Conservation (phyloP, 2,113 vertebrate genomes). For the Gadus chalcogrammus region DNA sequence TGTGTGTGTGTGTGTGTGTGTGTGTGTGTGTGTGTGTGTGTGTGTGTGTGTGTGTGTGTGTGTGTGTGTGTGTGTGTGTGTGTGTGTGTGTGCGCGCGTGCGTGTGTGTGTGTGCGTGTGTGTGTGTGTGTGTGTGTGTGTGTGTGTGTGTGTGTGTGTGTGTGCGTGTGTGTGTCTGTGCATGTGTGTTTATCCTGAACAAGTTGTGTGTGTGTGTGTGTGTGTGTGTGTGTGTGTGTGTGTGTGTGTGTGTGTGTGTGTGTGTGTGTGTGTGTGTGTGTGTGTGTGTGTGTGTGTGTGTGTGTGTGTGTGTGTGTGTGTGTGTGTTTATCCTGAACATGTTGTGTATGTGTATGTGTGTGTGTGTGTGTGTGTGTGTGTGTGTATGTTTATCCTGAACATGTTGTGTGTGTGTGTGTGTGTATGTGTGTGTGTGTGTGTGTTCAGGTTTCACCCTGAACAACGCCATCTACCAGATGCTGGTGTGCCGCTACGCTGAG, state of each 20-base stretch:
- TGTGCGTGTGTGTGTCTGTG: not conserved
- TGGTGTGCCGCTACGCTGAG: slow-evolving; percentile 70
- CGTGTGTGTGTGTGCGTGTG: no score
- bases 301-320: not conserved
- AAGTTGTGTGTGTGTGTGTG: not conserved
- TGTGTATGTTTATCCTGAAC: not conserved
- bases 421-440: not conserved
- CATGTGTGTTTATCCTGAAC: no score
- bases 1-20: no score
- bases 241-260: not conserved
- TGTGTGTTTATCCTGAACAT: no score
- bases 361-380: not conserved
- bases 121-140: no score
- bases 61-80: no score
- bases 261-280: not conserved
- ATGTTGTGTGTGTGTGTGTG: not conserved
- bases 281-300: not conserved
- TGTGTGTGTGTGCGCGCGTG: no score
- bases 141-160: no score
- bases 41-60: no score
- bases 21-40: no score
- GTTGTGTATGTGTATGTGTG: not conserved
- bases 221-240: not conserved
- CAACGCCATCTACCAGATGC: slow-evolving; percentile 77
- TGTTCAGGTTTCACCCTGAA: slow-evolving; percentile 80